Evolutionary conservation across 2,888 invertebrate species (phyloP).

Genomic region (Eilema griseolum): DNA sequence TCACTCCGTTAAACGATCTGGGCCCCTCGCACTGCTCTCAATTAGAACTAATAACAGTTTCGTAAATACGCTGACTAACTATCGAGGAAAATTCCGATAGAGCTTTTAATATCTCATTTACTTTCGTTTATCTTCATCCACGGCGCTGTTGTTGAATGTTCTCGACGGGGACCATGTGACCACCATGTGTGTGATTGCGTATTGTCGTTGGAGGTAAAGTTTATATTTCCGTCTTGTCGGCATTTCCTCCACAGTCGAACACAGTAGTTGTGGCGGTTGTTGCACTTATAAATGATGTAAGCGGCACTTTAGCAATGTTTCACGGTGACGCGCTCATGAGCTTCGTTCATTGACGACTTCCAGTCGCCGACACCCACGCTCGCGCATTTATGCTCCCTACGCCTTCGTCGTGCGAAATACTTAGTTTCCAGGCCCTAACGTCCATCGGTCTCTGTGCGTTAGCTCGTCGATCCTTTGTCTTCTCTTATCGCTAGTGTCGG

Average conservation of each 20-base stretch:
- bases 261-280: conserved; percentile 20
- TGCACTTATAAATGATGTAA: conserved; percentile 55
- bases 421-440: not conserved
- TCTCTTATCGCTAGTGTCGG: conserved; percentile 14
- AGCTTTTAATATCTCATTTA: not conserved
- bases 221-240: conserved; percentile 54
- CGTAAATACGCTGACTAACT: not conserved
- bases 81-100: conserved; percentile 14
- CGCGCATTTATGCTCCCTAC: conserved; percentile 16
- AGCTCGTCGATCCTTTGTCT: conserved; percentile 11
- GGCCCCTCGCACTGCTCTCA: not conserved
- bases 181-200: conserved; percentile 2
- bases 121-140: not conserved
- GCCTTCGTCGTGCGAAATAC: conserved; percentile 1
- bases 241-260: conserved; percentile 36
- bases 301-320: conserved; percentile 39
- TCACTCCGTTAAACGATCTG: conserved; percentile 17
- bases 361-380: conserved; percentile 43
- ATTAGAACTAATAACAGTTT: not conserved
- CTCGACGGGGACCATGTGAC: not conserved
- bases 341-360: conserved; percentile 59
- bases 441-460: not conserved
- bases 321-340: conserved; percentile 43
- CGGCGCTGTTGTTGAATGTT: not conserved
- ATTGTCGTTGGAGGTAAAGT: conserved; percentile 42